phyloP scores from a whole-genome alignment of 2,888 invertebrate genomes.

The Meiosimyza decipiens region DNA sequence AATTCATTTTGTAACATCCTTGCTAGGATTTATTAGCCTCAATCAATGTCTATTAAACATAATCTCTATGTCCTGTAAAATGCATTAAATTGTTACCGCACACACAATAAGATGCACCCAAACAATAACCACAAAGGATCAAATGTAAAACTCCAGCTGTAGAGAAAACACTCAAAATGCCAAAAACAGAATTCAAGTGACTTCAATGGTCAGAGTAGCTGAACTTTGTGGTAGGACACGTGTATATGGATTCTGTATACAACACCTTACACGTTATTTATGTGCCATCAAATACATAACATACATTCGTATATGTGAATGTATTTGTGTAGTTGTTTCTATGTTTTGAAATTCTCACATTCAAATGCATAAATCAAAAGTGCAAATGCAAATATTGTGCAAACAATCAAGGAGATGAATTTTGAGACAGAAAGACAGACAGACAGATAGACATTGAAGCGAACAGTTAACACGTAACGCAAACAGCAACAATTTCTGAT shows the following conservation, averaged over 20 bases:
- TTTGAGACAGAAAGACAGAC: background rate
- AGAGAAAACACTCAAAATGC: slow-evolving; percentile 28
- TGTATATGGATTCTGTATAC: slow-evolving; percentile 1
- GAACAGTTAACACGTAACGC: background rate
- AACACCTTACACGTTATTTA: background rate
- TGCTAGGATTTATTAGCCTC: slow-evolving; percentile 23
- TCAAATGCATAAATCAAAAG: slow-evolving; percentile 42
- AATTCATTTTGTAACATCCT: too few species aligned
- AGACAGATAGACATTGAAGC: background rate
- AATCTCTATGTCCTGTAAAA: slow-evolving; percentile 23
- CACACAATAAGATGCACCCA: background rate
- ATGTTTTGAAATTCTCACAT: slow-evolving; percentile 37
- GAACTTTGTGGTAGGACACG: too few species aligned
- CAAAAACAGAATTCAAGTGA: slow-evolving; percentile 9
- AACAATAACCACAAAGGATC: slow-evolving; percentile 23
- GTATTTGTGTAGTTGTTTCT: slow-evolving; percentile 7
- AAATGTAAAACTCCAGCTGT: slow-evolving; percentile 5
- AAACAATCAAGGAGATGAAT: slow-evolving; percentile 4
- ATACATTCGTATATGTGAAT: background rate
- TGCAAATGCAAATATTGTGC: slow-evolving; percentile 39
- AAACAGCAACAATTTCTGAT: slow-evolving; percentile 10
- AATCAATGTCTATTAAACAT: slow-evolving; percentile 28
- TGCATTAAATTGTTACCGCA: slow-evolving; percentile 26
- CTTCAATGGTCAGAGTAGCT: too few species aligned
- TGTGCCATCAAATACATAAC: background rate